Base-by-base conservation (phyloP, 2,888 invertebrate genomes). In the Athalia circularis region DNA sequence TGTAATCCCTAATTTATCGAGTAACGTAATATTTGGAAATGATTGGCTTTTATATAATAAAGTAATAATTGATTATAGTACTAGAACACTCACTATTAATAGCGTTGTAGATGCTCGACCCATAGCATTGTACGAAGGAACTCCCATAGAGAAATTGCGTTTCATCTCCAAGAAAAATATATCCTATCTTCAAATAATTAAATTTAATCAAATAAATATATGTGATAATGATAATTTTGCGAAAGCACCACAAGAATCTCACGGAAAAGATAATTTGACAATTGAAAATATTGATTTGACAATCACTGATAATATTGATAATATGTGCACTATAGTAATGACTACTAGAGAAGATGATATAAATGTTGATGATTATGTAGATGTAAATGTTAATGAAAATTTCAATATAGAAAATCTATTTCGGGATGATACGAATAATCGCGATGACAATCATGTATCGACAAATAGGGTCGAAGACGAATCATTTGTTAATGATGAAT, bases 121-220 rank as follows among this genome's bases (percentile, higher is more conserved):
- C 29, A 15, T 6, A 43, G 54, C 52, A 6, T 50, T 48, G 65
- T 67, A 67, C 65, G 50, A 67, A n/a, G 7, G 47, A 11, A n/a
- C n/a, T 67, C n/a, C 65, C 6, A 9, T 13, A 29, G 65, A 67
- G n/a, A 67, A 67, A 67, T 67, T 67, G 65, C 8, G 65, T 7
- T 67, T 29, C 3, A 13, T 67, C n/a, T n/a, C 65, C 4, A 13
- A 8, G 6, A 48, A 48, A 7, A 13, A 67, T 11, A n/a, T 7
- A 8, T 15, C n/a, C 13, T 67, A 1, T 13, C 11, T 67, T 6
- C 5, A 0, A 48, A 67, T 67, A 45, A 48, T 67, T 3, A n/a
- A 67, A 48, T n/a, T 5, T 48, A 50, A 67, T 67, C n/a, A 65
- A 48, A 65, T 65, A 8, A 7, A 48, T 47, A 15, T 47, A 9